Base-by-base conservation (phyloP, 1,140 invertebrate genomes). In the Aradophagus sp. region DNA sequence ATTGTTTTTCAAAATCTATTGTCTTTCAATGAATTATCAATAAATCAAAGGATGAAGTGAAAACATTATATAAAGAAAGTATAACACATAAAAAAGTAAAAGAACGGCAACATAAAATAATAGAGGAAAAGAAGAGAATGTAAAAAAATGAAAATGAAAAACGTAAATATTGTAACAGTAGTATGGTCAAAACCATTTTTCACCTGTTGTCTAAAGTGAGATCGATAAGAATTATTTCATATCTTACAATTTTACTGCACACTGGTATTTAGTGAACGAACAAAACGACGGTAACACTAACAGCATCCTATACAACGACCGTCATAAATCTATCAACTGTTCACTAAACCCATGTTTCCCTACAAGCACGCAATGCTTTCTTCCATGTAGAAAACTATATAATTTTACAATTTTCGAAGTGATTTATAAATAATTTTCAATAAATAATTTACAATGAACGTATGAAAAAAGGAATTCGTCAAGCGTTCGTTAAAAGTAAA, bases 381-480 rank as follows among this genome's bases (percentile, higher is more conserved):
- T 52, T 15, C 13, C 11, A 63, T 42, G 15, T 5, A 63, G 48
- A 45, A 38, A 53, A 48, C 45, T 14, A 38, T 35, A 56, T 17
- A 11, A 53, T 29, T 66, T 17, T 59, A 59, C 63, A 59, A 38
- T 50, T 67, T 52, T 8, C 3, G 17, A 14, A 17, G 1, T 14
- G 3, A 14, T 17, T 7, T 58, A 67, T 67, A 67, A 67, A 67
- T 67, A 67, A 45, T 59, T 38, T 53, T 11, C 15, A 58, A 65
- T 55, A 65, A 55, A 65, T 55, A 65, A 55, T 55, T 19, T n/a
- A 44, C 17, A 39, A 19, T 34, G 1, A 38, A 32, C 34, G 12
- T 3, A 32, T 0, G 17, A 11, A 12, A 23, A 23, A 23, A 23
- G 20, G 8, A 23, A 23, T 23, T 23, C 20, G 8, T 23, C 20